A percentile compares a stretch with the other conserved stretches of the same genome.
Evolutionary conservation across 2,888 invertebrate species (phyloP).

Genomic region (Drosophila macrospina): DNA sequence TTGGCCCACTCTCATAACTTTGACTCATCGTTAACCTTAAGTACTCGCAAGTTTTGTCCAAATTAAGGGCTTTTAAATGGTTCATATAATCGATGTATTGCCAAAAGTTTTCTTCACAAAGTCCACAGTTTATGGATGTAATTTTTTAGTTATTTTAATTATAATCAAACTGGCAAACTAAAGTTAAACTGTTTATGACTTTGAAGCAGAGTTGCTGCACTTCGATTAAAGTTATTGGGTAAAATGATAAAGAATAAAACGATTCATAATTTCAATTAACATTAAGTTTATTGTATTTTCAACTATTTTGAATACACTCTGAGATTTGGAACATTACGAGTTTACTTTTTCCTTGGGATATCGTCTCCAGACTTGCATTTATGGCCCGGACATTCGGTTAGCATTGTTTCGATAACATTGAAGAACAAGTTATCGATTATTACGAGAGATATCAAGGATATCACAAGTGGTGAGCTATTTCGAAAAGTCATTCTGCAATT

Average conservation of each 20-base stretch:
- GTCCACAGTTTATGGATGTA: background rate
- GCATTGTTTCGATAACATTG: background rate
- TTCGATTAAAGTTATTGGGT: too few relatives aligned
- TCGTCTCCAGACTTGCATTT: background rate
- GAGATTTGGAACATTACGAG: too few relatives aligned
- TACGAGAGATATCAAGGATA: conserved; percentile 34
- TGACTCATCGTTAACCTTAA: conserved; percentile 35
- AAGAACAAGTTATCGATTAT: conserved; percentile 33
- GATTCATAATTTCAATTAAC: background rate
- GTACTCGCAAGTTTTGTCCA: conserved; percentile 9
- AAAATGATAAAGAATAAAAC: background rate
- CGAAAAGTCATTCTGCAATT: conserved; percentile 15
- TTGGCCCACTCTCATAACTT: conserved; percentile 38
- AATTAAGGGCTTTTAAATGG: conserved; percentile 11
- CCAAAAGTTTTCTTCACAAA: background rate
- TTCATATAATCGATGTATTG: conserved; percentile 2
- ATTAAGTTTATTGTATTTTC: background rate
- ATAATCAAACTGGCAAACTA: background rate
- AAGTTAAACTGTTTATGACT: background rate
- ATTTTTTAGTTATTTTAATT: background rate
- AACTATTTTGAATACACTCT: background rate
- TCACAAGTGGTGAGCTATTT: background rate
- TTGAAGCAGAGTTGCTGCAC: too few relatives aligned
- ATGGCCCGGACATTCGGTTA: background rate
- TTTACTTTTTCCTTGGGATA: background rate